phyloP scores from a whole-genome alignment of 2,888 invertebrate species.

The Gandaritis pyraliata region DNA sequence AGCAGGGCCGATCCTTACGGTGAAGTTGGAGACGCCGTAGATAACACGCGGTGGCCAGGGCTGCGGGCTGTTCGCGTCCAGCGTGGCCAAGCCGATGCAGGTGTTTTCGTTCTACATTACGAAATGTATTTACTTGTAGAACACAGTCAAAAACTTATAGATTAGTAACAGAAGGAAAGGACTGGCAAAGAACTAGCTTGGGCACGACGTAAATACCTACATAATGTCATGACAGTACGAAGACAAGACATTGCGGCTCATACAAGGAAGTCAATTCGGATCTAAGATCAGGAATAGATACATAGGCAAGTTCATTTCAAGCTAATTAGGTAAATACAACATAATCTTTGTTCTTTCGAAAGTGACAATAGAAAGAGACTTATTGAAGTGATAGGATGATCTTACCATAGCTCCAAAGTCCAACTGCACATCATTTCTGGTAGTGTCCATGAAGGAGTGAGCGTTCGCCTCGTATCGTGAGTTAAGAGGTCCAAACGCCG shows the following conservation, averaged over 20 bases:
- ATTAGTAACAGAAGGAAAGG: background rate
- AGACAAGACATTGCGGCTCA: no score
- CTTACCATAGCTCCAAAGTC: conserved; percentile 88
- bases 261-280: no score
- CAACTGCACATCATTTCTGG: conserved; percentile 89
- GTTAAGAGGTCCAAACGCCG: conserved; percentile 94
- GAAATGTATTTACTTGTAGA: no score
- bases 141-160: no score
- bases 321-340: no score
- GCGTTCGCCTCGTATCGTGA: conserved; percentile 92
- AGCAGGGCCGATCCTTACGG: conserved; percentile 92
- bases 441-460: conserved; percentile 89
- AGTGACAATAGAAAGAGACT: background rate
- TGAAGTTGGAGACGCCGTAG: conserved; percentile 86
- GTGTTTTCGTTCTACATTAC: conserved; percentile 86
- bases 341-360: no score
- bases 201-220: no score
- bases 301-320: no score
- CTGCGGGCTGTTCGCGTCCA: conserved; percentile 82
- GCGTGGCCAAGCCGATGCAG: conserved; percentile 88
- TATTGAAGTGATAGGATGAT: background rate
- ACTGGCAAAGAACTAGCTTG: background rate
- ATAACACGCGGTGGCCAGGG: conserved; percentile 90
- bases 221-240: no score
- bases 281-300: no score